Evolutionary conservation across 2,888 invertebrate species (phyloP).

Genomic region (Hypercompe scribonia): DNA sequence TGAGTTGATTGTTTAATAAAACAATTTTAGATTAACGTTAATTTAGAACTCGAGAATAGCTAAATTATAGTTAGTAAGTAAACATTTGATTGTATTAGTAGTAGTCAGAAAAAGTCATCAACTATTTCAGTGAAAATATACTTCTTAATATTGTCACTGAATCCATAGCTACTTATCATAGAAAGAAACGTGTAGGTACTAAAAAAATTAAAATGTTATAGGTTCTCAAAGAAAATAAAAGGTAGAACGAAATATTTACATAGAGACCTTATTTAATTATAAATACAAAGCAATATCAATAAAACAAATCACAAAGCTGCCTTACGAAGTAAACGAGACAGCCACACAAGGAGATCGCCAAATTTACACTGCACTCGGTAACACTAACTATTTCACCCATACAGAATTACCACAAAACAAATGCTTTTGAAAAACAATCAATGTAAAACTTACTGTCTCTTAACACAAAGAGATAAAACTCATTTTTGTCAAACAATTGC

Average conservation of each 20-base stretch:
- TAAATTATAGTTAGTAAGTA: no score
- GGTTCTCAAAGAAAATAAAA: neutral
- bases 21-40: no score
- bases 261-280: conserved; percentile 20
- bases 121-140: no score
- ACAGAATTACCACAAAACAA: conserved; percentile 54
- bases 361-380: conserved; percentile 83
- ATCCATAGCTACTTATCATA: no score
- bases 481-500: conserved; percentile 20
- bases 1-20: no score
- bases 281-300: conserved; percentile 60
- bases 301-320: conserved; percentile 73
- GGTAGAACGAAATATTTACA: neutral
- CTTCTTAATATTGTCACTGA: no score
- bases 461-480: conserved; percentile 42
- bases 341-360: conserved; percentile 77
- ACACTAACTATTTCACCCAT: conserved; percentile 81
- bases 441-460: conserved; percentile 31
- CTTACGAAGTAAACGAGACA: conserved; percentile 73
- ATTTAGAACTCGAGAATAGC: no score
- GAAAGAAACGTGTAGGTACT: no score
- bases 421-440: conserved; percentile 28
- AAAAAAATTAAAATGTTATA: no score
- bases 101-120: no score
- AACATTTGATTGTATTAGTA: no score